A percentile compares a stretch with the other conserved stretches of the same genome.
phyloP scores from a whole-genome alignment of 2,888 invertebrate species.

The Leptopterna dolabrata region DNA sequence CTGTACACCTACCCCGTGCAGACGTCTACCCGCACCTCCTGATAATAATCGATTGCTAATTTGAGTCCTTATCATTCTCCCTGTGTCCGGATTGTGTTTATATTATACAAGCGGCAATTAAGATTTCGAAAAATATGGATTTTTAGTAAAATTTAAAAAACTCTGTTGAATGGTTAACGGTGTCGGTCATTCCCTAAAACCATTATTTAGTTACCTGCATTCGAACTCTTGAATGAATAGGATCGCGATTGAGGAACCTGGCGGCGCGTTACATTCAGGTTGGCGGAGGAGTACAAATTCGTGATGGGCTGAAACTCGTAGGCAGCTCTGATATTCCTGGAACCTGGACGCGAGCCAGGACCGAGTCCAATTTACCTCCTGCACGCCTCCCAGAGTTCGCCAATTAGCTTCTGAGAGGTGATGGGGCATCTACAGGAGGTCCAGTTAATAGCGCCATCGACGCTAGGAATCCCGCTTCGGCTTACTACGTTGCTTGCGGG shows the following conservation, averaged over 20 bases:
- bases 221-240: not conserved
- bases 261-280: not conserved
- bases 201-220: too few relatives aligned
- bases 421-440: not conserved
- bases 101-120: too few relatives aligned
- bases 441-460: not conserved
- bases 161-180: too few relatives aligned
- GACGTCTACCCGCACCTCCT: too few relatives aligned
- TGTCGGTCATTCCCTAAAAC: too few relatives aligned
- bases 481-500: not conserved
- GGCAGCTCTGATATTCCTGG: constrained; percentile 28
- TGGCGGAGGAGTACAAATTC: not conserved
- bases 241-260: not conserved
- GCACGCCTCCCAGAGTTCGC: not conserved
- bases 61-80: too few relatives aligned
- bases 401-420: not conserved
- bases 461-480: not conserved
- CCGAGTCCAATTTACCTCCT: constrained; percentile 31
- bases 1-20: too few relatives aligned
- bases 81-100: too few relatives aligned
- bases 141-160: too few relatives aligned
- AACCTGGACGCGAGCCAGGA: constrained; percentile 32
- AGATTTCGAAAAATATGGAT: too few relatives aligned
- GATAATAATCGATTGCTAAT: too few relatives aligned
- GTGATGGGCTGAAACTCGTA: constrained; percentile 4